These are phyloP conservation scores for Eubucco bourcierii DNA, from an alignment of 2,113 vertebrate genomes.

Conservation along the genomic window DNA sequence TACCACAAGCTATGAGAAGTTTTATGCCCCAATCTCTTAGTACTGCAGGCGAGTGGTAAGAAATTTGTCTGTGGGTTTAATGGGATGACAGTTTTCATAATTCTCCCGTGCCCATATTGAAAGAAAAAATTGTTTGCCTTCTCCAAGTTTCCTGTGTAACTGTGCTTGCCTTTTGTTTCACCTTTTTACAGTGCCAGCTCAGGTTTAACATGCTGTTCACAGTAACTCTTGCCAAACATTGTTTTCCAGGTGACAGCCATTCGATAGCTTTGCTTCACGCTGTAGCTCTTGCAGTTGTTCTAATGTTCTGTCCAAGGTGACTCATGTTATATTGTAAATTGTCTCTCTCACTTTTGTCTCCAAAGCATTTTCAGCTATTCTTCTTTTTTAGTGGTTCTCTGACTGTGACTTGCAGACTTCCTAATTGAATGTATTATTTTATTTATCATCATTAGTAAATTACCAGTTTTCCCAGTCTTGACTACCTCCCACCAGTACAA, in stretches of 20 bases:
- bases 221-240: not conserved
- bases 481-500: not conserved
- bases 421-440: not conserved
- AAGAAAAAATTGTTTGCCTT: not conserved
- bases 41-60: not conserved
- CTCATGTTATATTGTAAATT: not conserved
- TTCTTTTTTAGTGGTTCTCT: not conserved
- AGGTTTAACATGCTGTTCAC: not conserved
- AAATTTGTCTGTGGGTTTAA: not conserved
- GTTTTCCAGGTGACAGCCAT: conserved; percentile 30
- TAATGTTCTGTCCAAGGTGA: conserved; percentile 1
- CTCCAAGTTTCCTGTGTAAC: not conserved
- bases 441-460: not conserved
- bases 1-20: not conserved
- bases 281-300: not conserved
- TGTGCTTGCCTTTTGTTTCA: not conserved
- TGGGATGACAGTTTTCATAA: not conserved
- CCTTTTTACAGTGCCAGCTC: not conserved
- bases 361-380: not conserved
- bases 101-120: not conserved
- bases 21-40: not conserved
- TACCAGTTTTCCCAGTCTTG: not conserved
- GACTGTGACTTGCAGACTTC: not conserved
- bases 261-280: not conserved
- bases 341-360: not conserved